Evolutionary conservation across 2,888 invertebrate genomes (phyloP), one percentile per base, ranked within the genome.

Genomic region (Ceramica pisi): DNA sequence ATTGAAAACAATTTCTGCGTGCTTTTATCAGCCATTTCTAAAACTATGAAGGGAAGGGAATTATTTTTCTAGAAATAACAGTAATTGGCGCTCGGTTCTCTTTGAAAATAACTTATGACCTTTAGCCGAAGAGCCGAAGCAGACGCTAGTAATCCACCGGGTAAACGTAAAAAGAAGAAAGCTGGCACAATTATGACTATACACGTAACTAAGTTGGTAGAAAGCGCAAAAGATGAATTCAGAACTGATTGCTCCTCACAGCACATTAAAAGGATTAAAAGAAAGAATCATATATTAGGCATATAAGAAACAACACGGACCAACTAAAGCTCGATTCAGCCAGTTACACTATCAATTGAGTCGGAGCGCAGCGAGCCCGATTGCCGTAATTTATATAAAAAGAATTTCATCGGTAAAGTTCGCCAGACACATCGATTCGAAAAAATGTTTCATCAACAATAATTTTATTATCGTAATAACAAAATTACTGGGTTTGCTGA

Each of bases 401-500:
- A 93, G 92, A 92, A 86, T 77, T 90, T 92, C 91, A 93, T 92
- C 96, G 93, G 95, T 96, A 95, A 93, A 92, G 95, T 92, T 94
- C 95, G 90, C 94, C 94, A 95, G 94, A 94, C 92, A 94, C 93
- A 94, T 92, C 91, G 94, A 94, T 94, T 94, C 93, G 91, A 94
- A 95, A 95, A 95, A 95, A 95, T 95, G 94, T 95, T 96, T 95
- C 96, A 96, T 95, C 95, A 95, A 95, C 93, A 96, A 95, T 95
- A 95, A 95, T 96, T 95, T 95, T 96, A 95, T 93, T 95, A 95
- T 94, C 94, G 94, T 95, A 95, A 95, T 96, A 95, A 95, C 95
- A 94, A 96, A 96, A 96, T 96, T 95, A 95, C 94, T 86, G 95
- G 95, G 93, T 95, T 88, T 85, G 81, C 87, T 86, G 88, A 89